These are phyloP conservation scores for Ips typographus DNA, from an alignment of 1,140 invertebrate species.

Conservation along the genomic window DNA sequence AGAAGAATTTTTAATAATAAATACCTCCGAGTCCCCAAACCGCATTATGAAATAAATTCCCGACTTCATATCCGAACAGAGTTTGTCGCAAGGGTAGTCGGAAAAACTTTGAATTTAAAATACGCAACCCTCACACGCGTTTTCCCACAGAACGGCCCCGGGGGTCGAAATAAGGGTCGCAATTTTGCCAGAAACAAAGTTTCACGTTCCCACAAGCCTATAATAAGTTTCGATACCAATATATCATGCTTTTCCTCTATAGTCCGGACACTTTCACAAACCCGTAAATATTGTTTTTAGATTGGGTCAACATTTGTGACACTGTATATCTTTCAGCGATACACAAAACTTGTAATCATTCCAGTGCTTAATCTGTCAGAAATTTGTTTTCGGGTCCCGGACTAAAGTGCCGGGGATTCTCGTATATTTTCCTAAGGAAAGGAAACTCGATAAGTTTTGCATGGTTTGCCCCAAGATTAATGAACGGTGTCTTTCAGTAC, in stretches of 20 bases:
- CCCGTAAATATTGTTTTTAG: not conserved
- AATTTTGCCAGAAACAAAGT: slow-evolving; percentile 38
- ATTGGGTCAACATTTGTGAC: too few relatives aligned
- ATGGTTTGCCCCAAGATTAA: slow-evolving; percentile 53
- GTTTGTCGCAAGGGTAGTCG: not conserved
- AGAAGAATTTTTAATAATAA: not conserved
- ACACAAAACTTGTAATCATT: too few relatives aligned
- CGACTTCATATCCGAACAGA: slow-evolving; percentile 15
- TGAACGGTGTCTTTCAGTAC: slow-evolving; percentile 51
- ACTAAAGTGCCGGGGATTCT: not conserved
- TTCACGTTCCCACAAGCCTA: slow-evolving; percentile 48
- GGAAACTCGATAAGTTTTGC: slow-evolving; percentile 50
- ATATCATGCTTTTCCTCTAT: slow-evolving; percentile 45
- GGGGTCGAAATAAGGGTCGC: slow-evolving; percentile 23
- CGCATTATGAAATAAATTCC: slow-evolving; percentile 17
- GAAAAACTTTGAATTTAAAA: slow-evolving; percentile 35
- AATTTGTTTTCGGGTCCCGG: slow-evolving; percentile 1
- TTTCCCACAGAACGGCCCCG: slow-evolving; percentile 14
- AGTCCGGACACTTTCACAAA: not conserved
- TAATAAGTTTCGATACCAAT: slow-evolving; percentile 53
- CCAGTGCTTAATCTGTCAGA: too few relatives aligned
- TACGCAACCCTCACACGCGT: slow-evolving; percentile 20
- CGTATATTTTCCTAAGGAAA: slow-evolving; percentile 26
- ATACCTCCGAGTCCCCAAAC: slow-evolving; percentile 6
- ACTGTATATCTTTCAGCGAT: too few relatives aligned